Evolutionary conservation across 2,888 invertebrate genomes (phyloP).

Genomic region (Leptopterna dolabrata): DNA sequence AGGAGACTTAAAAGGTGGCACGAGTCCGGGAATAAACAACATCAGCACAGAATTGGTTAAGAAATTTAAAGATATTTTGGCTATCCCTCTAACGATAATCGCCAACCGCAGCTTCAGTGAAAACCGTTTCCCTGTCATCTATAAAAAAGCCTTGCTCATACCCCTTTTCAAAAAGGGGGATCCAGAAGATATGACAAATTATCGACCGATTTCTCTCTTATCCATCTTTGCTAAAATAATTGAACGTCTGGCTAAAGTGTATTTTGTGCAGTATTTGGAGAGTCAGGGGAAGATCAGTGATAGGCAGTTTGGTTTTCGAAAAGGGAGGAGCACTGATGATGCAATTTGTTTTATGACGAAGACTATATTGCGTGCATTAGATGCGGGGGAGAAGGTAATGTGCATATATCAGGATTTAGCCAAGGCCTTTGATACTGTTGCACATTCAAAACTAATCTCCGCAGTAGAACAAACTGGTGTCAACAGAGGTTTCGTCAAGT

Average conservation of each 20-base stretch:
- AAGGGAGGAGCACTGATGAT: neutral
- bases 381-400: neutral
- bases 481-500: neutral
- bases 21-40: too few relatives aligned
- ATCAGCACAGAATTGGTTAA: neutral
- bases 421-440: too few relatives aligned
- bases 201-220: constrained; percentile 26
- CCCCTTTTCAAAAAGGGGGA: constrained; percentile 33
- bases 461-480: neutral
- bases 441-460: neutral
- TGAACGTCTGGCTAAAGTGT: neutral
- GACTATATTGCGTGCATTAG: too few relatives aligned
- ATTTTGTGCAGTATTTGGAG: neutral
- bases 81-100: neutral
- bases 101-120: neutral
- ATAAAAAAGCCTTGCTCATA: neutral
- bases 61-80: constrained; percentile 26
- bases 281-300: neutral
- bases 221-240: constrained; percentile 28
- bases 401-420: neutral
- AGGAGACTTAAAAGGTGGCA: constrained; percentile 13
- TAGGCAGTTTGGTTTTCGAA: constrained; percentile 14
- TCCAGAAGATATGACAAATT: neutral
- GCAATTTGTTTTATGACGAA: too few relatives aligned
- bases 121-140: neutral